Base-by-base conservation (phyloP, 2,888 invertebrate species). In the Folsomia manolachei region DNA sequence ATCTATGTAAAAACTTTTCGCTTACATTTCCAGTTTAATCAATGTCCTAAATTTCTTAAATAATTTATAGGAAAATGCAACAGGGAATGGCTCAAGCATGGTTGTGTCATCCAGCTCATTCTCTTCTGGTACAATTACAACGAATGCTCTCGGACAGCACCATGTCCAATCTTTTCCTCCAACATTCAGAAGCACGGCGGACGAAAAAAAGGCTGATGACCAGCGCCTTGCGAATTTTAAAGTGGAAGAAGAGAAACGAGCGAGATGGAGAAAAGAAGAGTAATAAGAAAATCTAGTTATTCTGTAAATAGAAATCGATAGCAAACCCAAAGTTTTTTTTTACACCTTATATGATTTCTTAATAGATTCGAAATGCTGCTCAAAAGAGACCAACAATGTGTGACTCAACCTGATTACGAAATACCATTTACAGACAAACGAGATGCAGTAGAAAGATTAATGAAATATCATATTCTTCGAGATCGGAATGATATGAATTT, bases 241-340 rank as follows among this genome's bases (percentile, higher is more conserved):
- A 66, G 75, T 74, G 9, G 80, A 80, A 63, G 80, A 80, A 63
- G 81, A 81, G 69, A 77, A 79, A 19, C 71, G 78, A 60, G 73
- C 75, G 1, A 73, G 79, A 69, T 79, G 81, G 78, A 80, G 75
- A 69, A 80, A 80, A 65, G 81, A 81, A 70, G 76, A 81, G 81
- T 81, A 73, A n/a, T n/a, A n/a, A n/a, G n/a, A n/a, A n/a, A n/a
- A n/a, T n/a, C n/a, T n/a, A n/a, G n/a, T n/a, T n/a, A n/a, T n/a
- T n/a, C n/a, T n/a, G n/a, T n/a, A n/a, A n/a, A n/a, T n/a, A n/a
- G n/a, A n/a, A n/a, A n/a, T n/a, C n/a, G n/a, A n/a, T n/a, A n/a
- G n/a, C n/a, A n/a, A n/a, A n/a, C n/a, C n/a, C n/a, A n/a, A n/a
- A n/a, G n/a, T n/a, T n/a, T n/a, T n/a, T n/a, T n/a, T n/a, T n/a